These are phyloP conservation scores for Mustela lutreola DNA, from an alignment of 2,113 vertebrate species.

Conservation along the genomic window DNA sequence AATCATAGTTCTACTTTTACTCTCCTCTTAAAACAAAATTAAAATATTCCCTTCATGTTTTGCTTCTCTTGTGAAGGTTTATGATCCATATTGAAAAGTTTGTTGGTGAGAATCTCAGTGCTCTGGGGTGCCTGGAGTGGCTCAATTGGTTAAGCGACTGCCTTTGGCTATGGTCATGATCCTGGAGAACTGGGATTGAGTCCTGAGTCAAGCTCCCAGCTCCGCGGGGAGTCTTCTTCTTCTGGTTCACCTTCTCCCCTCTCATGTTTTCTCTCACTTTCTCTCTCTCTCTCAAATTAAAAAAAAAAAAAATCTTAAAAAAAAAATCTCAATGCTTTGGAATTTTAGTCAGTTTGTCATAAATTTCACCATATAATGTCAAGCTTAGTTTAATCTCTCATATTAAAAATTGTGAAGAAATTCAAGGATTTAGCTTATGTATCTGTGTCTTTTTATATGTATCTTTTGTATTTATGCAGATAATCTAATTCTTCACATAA, in stretches of 20 bases:
- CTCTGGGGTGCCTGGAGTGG: background rate
- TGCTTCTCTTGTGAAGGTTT: conserved; percentile 47
- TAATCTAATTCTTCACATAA: background rate
- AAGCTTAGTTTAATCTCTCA: conserved; percentile 15
- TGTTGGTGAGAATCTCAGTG: conserved; percentile 35
- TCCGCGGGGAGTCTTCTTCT: no score
- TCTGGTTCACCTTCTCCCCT: no score
- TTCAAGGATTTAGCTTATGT: background rate
- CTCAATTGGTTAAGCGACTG: no score
- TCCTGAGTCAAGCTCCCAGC: no score
- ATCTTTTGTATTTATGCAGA: conserved; percentile 28
- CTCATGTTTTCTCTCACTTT: no score
- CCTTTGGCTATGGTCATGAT: no score
- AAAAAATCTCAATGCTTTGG: background rate
- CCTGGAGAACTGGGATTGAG: no score
- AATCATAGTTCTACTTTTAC: conserved; percentile 7
- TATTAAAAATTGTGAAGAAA: conserved; percentile 57
- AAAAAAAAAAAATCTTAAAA: no score
- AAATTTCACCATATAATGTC: background rate
- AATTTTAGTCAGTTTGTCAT: background rate
- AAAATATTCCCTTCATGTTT: background rate
- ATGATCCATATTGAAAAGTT: conserved; percentile 14
- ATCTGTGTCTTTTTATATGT: background rate
- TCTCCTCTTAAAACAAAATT: background rate
- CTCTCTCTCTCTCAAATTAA: no score